Evolutionary conservation across 2,888 invertebrate genomes (phyloP), one percentile per base, ranked within the genome.

Genomic region (Protonemura montana): DNA sequence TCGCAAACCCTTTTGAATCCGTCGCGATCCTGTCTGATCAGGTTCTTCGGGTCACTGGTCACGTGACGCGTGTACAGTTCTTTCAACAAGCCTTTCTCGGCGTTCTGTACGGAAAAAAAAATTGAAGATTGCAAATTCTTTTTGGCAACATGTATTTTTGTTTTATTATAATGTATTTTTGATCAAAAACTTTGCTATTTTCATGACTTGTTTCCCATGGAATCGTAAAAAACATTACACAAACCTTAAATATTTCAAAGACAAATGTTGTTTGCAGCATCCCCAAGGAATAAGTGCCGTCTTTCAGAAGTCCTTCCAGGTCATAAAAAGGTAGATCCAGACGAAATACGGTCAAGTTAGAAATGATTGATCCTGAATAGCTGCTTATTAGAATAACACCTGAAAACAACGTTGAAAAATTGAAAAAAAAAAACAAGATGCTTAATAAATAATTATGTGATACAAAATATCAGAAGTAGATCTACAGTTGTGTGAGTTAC

Each of bases 191-290:
- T 25, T 77, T 25, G 7, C 77, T 77, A 77, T 77, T 25, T 26
- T 25, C 77, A 77, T 25, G 10, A 5, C n/a, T 25, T 16, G n/a
- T 77, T n/a, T 35, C 35, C 3, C 10, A 13, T 21, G 21, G 21
- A 59, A 16, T 59, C 59, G 29, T 29, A 13, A 81, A n/a, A 28
- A 10, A 35, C 3, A 10, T 6, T 10, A 6, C 13, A 28, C 81
- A 21, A 6, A 84, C 84, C 84, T 59, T 84, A 30, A 84, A 84
- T 76, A 84, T 84, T 21, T 84, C 84, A 59, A 28, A 59, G 2
- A 84, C 59, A 21, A 84, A 76, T 27, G 29, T 26, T 13, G 84
- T 59, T 13, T 76, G 21, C 26, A 84, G 84, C 84, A 76, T 84
- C 76, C 84, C 84, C 76, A 84, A 29, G 13, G 42, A 26, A 59